Evolutionary conservation across 2,113 vertebrate genomes (phyloP).

Genomic region (Cercocebus atys): DNA sequence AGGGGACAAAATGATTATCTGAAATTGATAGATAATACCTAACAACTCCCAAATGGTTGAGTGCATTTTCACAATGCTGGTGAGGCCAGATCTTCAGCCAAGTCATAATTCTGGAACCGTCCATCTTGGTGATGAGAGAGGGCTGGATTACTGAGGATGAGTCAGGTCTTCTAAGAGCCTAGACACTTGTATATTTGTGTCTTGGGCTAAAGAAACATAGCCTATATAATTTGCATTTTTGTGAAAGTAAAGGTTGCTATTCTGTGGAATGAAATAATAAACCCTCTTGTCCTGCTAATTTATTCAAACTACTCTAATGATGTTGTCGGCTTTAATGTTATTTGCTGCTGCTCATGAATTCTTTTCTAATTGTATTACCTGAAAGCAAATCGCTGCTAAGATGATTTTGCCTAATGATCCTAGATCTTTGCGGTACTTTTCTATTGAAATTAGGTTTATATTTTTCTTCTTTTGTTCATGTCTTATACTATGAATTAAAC

Average conservation of each 20-base stretch:
- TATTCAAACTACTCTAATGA: neutral
- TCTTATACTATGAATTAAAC: neutral
- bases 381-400: neutral
- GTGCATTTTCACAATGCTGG: neutral
- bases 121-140: neutral
- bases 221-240: neutral
- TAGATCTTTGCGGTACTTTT: neutral
- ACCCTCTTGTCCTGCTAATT: neutral
- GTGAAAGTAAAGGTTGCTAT: neutral
- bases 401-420: constrained; percentile 10
- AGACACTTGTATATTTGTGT: neutral
- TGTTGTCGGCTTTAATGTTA: neutral
- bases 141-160: neutral
- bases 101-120: neutral
- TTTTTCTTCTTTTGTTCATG: neutral
- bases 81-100: neutral
- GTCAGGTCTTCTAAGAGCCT: neutral
- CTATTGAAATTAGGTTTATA: neutral
- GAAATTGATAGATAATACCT: neutral
- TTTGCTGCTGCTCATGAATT: neutral
- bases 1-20: neutral
- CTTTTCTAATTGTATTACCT: neutral
- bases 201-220: neutral
- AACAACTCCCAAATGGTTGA: neutral
- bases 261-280: neutral